phyloP scores from a whole-genome alignment of 2,797 vertebrate species.

The Syngnathus acus region DNA sequence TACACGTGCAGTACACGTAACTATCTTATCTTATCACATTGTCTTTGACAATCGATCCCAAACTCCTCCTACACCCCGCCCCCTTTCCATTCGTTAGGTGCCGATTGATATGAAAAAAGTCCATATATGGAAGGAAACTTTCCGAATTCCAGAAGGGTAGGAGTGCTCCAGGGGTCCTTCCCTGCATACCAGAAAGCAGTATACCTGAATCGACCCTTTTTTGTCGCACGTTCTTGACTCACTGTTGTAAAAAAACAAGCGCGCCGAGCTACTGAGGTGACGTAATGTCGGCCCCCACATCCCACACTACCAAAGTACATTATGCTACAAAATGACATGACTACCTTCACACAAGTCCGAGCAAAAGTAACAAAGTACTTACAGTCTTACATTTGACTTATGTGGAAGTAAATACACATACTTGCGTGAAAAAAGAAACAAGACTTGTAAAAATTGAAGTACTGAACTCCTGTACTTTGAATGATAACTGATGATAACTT shows the following conservation, averaged over 20 bases:
- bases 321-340: not conserved
- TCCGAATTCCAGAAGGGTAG: conserved; percentile 68
- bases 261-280: conserved; percentile 46
- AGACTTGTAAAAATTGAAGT: not conserved
- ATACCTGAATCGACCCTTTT: conserved; percentile 22
- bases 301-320: not conserved
- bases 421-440: not conserved
- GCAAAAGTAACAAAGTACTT: not conserved
- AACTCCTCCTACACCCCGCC: conserved; percentile 46
- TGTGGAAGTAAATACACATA: not conserved
- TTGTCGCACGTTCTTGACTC: conserved; percentile 51
- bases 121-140: conserved; percentile 76
- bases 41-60: conserved; percentile 38
- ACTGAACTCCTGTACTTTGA: not conserved
- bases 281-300: conserved; percentile 39
- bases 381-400: too few relatives aligned
- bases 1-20: not conserved
- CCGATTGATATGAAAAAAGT: conserved; percentile 72
- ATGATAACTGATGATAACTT: too few relatives aligned
- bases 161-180: conserved; percentile 56
- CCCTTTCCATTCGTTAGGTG: conserved; percentile 30
- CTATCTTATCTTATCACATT: conserved; percentile 19
- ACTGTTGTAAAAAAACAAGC: conserved; percentile 25
- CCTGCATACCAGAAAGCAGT: conserved; percentile 55
- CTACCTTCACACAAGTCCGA: not conserved